Base-by-base conservation (phyloP, 23 tunicate genomes). In the Ascidia mentula region DNA sequence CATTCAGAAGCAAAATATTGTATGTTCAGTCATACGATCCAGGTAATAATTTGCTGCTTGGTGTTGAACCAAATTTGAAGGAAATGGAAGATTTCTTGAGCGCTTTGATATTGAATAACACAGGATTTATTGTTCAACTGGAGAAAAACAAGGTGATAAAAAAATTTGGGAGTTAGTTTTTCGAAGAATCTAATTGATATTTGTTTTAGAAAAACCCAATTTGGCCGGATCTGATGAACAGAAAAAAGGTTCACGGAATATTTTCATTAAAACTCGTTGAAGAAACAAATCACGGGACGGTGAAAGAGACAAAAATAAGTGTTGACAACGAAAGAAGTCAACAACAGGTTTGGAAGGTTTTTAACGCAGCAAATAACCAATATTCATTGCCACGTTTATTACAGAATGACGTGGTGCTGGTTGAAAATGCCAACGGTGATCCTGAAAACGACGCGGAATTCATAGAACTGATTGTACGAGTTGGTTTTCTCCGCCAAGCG, bases 1-100 rank as follows among this genome's bases (percentile, higher is more conserved):
- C 4, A 53, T 3, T 53, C 22, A 53, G 4, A 28, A 1, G 7
- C 65, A 9, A 5, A 1, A 28, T 9, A 3, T 20, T 53, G 65
- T 53, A 42, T 42, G 53, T 53, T 53, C 65, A 53, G 65, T 53
- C 65, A 20, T 53, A 53, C 65, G 24, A 53, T 53, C 65, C 65
- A 3, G 65, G 13, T 5, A 28, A 53, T 28, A 6, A 9, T 53
- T 9, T 53, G 12, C 22, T 53, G 13, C 22, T 53, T 53, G 65
- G 65, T 3, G 65, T 20, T 20, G 65, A 53, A 53, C 65, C 65
- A 53, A 53, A 3, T 53, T 26, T 28, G 22, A 28, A 53, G 4
- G 13, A 9, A 3, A 28, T 53, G 7, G 13, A 53, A 53, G 24
- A 53, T 28, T 53, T 53, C 24, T 53, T 53, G 65, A 53, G 65